Evolutionary conservation across 2,797 vertebrate genomes (phyloP), one percentile per base, ranked within the genome.

Genomic region (Falco rusticolus): DNA sequence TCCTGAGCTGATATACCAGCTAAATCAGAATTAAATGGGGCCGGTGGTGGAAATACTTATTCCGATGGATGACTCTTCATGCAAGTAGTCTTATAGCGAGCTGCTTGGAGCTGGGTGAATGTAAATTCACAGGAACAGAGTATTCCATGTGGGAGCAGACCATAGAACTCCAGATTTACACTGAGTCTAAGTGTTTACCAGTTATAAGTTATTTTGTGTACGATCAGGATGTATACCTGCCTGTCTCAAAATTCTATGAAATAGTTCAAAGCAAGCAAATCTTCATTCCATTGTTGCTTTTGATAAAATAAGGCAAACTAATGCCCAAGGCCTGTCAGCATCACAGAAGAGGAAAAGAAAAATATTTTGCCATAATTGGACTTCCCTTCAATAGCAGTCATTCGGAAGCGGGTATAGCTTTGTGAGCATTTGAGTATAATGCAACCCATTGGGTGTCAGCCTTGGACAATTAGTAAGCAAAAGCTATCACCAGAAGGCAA

Each of bases 391-490:
- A 25, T 47, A 90, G 72, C 61, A 77, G 69, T 47, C 29, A 37
- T 28, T 75, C 2, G 28, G 87, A 41, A 70, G 59, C 17, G 48
- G n/a, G 29, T 39, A 45, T 6, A 63, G 53, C 84, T 94, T 66
- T 90, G 77, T 28, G 51, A 60, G 70, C 68, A 56, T 26, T 50
- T 20, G 57, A 71, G 69, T 60, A 34, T 5, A 61, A 51, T n/a
- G 77, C 53, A 71, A 80, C 90, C 87, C 87, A 19, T 74, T 89
- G 89, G 94, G 92, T 95, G 79, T 96, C 90, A 95, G 90, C 87
- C 88, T 91, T 4, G 16, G 83, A 95, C 95, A 94, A 94, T 97
- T 89, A 94, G 78, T 82, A 93, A 86, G 89, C 90, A 87, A 83
- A 79, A 93, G 74, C 78, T 79, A 92, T 79, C 72, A 86, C 70